Base-by-base conservation (phyloP, 2,888 invertebrate species). In the Cephalotes varians region DNA sequence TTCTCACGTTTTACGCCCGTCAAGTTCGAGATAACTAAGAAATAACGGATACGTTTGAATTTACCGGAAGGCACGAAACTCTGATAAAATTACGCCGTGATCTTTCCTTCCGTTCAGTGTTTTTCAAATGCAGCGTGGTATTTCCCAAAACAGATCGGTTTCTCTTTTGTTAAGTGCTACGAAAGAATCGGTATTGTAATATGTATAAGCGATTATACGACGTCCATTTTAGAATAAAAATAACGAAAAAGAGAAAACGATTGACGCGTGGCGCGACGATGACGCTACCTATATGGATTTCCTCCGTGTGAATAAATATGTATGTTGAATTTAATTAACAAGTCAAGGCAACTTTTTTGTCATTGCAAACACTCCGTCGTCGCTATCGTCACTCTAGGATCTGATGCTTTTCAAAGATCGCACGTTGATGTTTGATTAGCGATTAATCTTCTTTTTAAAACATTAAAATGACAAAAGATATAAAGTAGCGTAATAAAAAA, bases 301-400 rank as follows among this genome's bases (percentile, higher is more conserved):
- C 91, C 91, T 90, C 88, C 88, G 86, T 79, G 84, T 85, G 88
- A 90, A 92, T 93, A 92, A 93, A 93, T 93, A 93, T 93, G 90
- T 92, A 93, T 93, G 88, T 76, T 86, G 92, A 91, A 92, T 92
- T 87, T 90, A 91, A 92, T 92, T 92, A 91, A 87, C 91, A 85
- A 91, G 91, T 92, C 93, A 93, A 93, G 93, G 93, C 90, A 91
- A 92, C 90, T 91, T 90, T 92, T 92, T 92, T n/a, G n/a, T 88
- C 91, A 86, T 89, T 84, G 83, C 86, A 85, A 85, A 82, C 82
- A 71, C 77, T 12, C 37, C 80, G 47, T 44, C 82, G 40, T 37
- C 83, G 71, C 28, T 12, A 28, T 60, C 34, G 25, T 21, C 60
- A 12, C 25, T 51, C n/a, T n/a, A 12, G 21, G 6, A 64, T 71